Percentiles rank a stretch among this genome's conserved stretches.
phyloP scores from a whole-genome alignment of 2,113 vertebrate genomes.

The Marmota monax region DNA sequence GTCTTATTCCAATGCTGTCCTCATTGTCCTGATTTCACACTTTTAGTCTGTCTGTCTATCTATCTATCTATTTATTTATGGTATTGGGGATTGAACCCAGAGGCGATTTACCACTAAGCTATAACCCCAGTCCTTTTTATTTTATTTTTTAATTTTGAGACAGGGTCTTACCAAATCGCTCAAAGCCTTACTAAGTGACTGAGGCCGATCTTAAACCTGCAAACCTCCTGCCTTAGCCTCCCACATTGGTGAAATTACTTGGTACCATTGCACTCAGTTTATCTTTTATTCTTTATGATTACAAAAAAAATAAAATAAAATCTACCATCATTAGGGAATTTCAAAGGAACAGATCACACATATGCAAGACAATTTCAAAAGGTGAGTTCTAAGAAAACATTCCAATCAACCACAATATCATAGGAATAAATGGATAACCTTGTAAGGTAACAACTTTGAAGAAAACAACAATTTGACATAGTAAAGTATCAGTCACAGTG shows the following conservation, averaged over 20 bases:
- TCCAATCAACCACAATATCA: slow-evolving; percentile 22
- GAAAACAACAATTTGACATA: not conserved
- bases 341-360: slow-evolving; percentile 16
- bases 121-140: too few relatives aligned
- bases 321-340: slow-evolving; percentile 2
- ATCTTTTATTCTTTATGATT: slow-evolving; percentile 56
- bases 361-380: slow-evolving; percentile 53
- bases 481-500: not conserved
- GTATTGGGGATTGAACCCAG: too few relatives aligned
- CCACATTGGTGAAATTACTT: too few relatives aligned
- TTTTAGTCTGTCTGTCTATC: not conserved
- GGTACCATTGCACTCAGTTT: not conserved
- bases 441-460: slow-evolving; percentile 36
- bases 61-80: too few relatives aligned
- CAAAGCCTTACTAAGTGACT: too few relatives aligned
- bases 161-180: too few relatives aligned
- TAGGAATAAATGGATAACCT: slow-evolving; percentile 18
- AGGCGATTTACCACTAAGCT: too few relatives aligned
- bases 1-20: slow-evolving; percentile 16
- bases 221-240: too few relatives aligned
- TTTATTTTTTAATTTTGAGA: too few relatives aligned
- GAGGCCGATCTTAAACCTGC: too few relatives aligned
- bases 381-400: slow-evolving; percentile 1
- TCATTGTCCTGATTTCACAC: slow-evolving; percentile 17
- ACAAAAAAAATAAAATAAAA: slow-evolving; percentile 44